These are phyloP conservation scores for Simalia tracyae DNA, from an alignment of 2,797 vertebrate species.

Conservation along the genomic window DNA sequence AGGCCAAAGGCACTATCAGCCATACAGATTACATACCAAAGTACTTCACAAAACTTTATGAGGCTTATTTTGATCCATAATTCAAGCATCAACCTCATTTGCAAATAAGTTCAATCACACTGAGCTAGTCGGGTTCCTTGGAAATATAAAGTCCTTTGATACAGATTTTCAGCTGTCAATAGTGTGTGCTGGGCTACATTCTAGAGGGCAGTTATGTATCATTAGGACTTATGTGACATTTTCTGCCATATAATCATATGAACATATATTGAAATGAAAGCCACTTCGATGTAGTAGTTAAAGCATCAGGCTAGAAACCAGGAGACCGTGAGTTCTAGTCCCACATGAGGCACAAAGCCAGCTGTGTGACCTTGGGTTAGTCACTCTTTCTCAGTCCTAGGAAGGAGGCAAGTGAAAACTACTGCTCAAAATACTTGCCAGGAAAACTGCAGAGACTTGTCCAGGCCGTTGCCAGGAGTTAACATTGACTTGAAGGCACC, in stretches of 20 bases:
- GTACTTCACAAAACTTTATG: not conserved
- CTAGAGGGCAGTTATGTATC: not conserved
- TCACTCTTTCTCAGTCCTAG: not conserved
- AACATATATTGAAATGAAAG: not conserved
- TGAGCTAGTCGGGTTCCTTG: not conserved
- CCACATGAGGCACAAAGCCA: not conserved
- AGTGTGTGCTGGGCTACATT: not conserved
- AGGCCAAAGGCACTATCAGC: not conserved
- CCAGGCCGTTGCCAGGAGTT: not conserved
- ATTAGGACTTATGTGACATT: not conserved
- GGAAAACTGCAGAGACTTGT: not conserved
- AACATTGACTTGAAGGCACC: not conserved
- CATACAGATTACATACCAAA: not conserved
- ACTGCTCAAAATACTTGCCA: not conserved
- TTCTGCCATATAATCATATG: not conserved
- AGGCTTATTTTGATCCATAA: not conserved
- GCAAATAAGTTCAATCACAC: not conserved
- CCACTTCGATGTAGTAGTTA: not conserved
- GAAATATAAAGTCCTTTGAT: not conserved
- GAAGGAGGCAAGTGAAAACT: not conserved
- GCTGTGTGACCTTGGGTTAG: not conserved
- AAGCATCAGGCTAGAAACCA: not conserved
- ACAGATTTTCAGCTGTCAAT: not conserved
- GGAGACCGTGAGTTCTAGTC: not conserved
- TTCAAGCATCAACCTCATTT: not conserved